Conservation (phyloP, 2,797 vertebrate species). For the Gymnothorax javanicus region DNA sequence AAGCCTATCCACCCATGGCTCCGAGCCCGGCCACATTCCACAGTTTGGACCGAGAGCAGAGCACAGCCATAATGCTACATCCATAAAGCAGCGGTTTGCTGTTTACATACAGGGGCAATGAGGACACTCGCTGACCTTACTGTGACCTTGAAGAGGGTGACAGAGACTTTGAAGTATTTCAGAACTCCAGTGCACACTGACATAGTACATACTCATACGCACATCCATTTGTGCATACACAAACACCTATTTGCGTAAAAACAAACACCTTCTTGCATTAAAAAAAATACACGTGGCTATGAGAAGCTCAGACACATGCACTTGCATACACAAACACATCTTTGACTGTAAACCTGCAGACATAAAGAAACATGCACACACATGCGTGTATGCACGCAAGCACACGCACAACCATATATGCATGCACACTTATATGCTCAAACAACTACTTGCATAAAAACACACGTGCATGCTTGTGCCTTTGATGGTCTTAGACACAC, state of each 20-base stretch:
- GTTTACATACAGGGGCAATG: not conserved
- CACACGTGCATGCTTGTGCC: too few relatives aligned
- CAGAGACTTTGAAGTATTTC: conserved; percentile 18
- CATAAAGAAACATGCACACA: not conserved
- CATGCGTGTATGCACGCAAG: not conserved
- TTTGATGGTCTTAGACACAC: not conserved
- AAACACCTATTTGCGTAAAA: too few relatives aligned
- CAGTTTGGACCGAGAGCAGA: conserved; percentile 21
- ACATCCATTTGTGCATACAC: not conserved
- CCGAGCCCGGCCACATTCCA: conserved; percentile 21
- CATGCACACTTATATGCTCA: not conserved
- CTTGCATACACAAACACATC: conserved; percentile 35
- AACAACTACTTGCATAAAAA: too few relatives aligned
- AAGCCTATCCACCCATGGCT: conserved; percentile 21
- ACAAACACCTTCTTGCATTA: too few relatives aligned
- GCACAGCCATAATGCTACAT: not conserved
- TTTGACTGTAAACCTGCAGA: conserved; percentile 1
- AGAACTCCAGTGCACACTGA: conserved; percentile 31
- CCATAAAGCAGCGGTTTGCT: not conserved
- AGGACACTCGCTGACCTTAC: not conserved
- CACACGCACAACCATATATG: not conserved
- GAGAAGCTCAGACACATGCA: conserved; percentile 41
- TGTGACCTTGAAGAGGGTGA: conserved; percentile 40
- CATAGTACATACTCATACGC: conserved; percentile 26
- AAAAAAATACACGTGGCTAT: not conserved